Evolutionary conservation across 2,888 invertebrate species (phyloP), one percentile per base, ranked within the genome.

Genomic region (Temnothorax unifasciatus): DNA sequence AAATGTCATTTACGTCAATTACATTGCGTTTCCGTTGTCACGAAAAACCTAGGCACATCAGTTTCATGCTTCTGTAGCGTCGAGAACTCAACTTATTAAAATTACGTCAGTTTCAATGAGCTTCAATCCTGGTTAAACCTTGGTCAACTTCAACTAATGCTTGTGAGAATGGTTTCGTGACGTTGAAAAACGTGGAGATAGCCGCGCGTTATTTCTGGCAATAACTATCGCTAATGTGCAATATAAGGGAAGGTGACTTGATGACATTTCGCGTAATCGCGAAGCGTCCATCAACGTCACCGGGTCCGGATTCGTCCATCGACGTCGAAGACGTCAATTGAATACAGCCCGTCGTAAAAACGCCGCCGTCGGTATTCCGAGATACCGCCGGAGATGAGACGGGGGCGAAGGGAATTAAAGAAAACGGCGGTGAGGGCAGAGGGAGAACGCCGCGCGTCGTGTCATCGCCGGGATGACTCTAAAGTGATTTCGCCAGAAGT

Each of bases 401-500:
- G 52, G 9, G 63, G 74, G 66, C 75, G 71, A 84, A 74, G 75
- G 74, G 79, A 44, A 69, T 64, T 69, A 79, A 76, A 76, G 87
- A 82, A 82, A 87, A 87, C 79, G 69, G 66, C 82, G 75, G 73
- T 74, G 34, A 34, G 6, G 6, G 6, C 6, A 29, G 50, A 82
- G 84, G 85, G 74, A 84, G 57, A 15, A 74, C 73, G 61, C 52
- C 5, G 34, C 34, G 34, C 76, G 41, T 81, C 81, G 68, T 11
- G 47, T 68, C 34, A 44, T 52, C 74, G 64, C n/a, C 63, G 84
- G 47, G 47, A 71, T 84, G 79, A 71, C 84, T 89, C 90, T 90
- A 93, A 81, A 93, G 92, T 93, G 92, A 94, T 93, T 92, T 74
- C 57, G 91, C 91, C 93, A 92, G 92, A 93, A 93, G 92, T 93